Evolutionary conservation across 2,888 invertebrate genomes (phyloP), one percentile per base, ranked within the genome.

Genomic region (Drosophila anomalata): DNA sequence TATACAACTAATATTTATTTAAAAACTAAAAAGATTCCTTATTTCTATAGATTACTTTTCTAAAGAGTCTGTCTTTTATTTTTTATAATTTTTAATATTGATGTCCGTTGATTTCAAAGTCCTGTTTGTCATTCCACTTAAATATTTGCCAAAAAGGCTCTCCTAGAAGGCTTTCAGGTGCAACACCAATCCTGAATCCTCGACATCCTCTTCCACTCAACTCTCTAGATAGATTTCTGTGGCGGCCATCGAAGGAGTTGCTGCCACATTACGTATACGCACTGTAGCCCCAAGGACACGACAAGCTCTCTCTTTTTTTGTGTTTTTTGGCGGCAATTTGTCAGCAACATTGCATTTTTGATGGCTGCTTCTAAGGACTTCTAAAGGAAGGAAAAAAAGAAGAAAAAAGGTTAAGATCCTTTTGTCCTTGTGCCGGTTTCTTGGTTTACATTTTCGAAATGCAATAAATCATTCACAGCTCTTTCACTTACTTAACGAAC

Each of bases 401-500:
- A 39, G 41, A 29, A 26, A 36, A 55, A 47, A 63, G 63, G 63
- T 42, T 42, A 20, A 36, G 22, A 44, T 29, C 29, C 44, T 22
- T 36, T 36, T n/a, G 33, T 33, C 33, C 68, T 46, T 67, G 65
- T 54, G 68, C 56, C 39, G 55, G 47, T 68, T 33, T 9, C 12
- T 14, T 12, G 69, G 75, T 82, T 73, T 69, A 79, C 80, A 86
- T 82, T 87, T 85, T 84, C 85, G 78, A 86, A 84, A 87, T 85
- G 86, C 84, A 80, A 87, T 84, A 84, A 87, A 84, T 84, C 84
- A 84, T 84, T 84, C 83, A 84, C 86, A 84, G 84, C 88, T 83
- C 83, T 87, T 87, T 87, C 80, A 84, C 84, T 87, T 84, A 84
- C 86, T 84, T 87, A 82, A 87, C 86, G 86, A 84, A 87, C 88